A percentile compares a stretch with the other conserved stretches of the same genome.
These are phyloP conservation scores for Pomacea canaliculata DNA, from an alignment of 2,888 invertebrate genomes.

Conservation along the genomic window DNA sequence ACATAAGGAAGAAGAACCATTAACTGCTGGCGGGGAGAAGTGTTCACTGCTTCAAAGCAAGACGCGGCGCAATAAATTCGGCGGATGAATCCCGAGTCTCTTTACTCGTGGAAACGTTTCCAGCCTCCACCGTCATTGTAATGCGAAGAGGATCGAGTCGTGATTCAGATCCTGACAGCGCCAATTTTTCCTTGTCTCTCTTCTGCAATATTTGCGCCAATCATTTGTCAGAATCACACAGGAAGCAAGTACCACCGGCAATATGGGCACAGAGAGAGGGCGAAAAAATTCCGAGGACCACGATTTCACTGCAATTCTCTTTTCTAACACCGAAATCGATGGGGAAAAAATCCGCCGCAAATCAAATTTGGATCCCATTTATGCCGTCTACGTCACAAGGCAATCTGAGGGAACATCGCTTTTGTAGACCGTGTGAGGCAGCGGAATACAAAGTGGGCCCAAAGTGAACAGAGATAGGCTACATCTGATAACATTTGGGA, in stretches of 20 bases:
- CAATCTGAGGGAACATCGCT: neutral
- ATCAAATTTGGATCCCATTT: constrained; percentile 1
- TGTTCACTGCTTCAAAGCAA: too few species aligned
- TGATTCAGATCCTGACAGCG: constrained; percentile 1
- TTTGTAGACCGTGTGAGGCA: neutral
- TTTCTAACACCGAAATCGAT: constrained; percentile 2
- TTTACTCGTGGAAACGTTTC: neutral
- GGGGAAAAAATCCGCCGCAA: neutral
- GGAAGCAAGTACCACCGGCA: neutral
- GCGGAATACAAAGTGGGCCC: neutral
- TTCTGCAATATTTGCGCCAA: constrained; percentile 1
- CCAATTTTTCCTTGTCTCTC: constrained; percentile 3
- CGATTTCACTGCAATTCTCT: neutral
- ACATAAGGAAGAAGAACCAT: too few species aligned
- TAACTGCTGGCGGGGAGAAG: too few species aligned
- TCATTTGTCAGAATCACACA: constrained; percentile 1
- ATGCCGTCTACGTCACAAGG: neutral
- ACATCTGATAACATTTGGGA: too few species aligned
- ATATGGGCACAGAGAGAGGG: neutral
- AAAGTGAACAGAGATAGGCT: too few species aligned
- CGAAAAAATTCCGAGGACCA: neutral
- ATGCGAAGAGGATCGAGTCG: neutral
- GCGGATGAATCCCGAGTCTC: neutral
- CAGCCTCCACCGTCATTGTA: neutral
- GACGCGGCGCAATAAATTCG: neutral